Conservation (phyloP, 2,797 vertebrate genomes). For the Tadarida brasiliensis region DNA sequence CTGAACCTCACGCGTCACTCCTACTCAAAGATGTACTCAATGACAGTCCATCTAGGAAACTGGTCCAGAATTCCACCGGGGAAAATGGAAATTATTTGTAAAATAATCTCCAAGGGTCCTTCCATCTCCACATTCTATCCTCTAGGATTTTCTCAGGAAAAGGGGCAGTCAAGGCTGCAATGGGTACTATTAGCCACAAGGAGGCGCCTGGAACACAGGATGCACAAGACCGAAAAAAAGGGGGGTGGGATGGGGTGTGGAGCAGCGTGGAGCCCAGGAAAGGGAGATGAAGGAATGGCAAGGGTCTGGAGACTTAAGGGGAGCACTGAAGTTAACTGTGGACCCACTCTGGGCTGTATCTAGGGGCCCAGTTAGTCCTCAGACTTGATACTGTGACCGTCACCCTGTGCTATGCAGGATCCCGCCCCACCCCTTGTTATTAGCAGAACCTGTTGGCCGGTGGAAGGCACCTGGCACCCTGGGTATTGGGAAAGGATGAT, state of each 20-base stretch:
- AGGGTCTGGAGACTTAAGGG: neutral
- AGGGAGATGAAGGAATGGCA: accelerated
- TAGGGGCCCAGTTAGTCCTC: neutral
- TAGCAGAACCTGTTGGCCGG: neutral
- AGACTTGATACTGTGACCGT: neutral
- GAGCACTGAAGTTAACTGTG: neutral
- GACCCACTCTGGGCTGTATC: neutral
- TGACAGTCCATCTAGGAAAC: neutral
- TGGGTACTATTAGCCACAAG: constrained; percentile 36
- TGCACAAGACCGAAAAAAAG: accelerated
- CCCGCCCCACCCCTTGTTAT: neutral
- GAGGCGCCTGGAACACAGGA: constrained; percentile 10
- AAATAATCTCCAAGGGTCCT: neutral
- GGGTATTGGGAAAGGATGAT: neutral
- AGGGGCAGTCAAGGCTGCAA: neutral
- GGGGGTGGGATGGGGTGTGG: neutral
- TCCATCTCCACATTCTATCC: neutral
- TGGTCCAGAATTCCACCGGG: neutral
- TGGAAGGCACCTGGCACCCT: neutral
- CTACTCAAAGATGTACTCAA: neutral
- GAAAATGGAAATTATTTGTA: constrained; percentile 16
- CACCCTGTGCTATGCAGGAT: neutral
- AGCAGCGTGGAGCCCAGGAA: accelerated
- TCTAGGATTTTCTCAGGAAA: neutral
- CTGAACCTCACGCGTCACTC: neutral